Base-by-base conservation (phyloP, 2,888 invertebrate genomes). In the Corythucha ciliata region DNA sequence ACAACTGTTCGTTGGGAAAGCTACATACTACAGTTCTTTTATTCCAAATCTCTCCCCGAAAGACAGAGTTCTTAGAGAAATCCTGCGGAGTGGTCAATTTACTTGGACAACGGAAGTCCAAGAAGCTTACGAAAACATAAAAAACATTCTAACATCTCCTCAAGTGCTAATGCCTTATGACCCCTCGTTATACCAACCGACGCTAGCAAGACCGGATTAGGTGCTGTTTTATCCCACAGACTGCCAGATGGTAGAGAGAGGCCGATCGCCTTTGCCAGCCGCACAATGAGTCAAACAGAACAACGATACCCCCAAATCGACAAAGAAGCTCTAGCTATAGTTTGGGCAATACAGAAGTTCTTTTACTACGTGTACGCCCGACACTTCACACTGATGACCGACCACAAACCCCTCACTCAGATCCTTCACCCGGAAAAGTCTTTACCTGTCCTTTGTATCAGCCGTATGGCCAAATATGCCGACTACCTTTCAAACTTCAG, bases 281-380 rank as follows among this genome's bases (percentile, higher is more conserved):
- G 58, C 60, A 66, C 59, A 36, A 60, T 63, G 50, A 62, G 34
- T 54, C 59, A 46, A 44, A 59, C 60, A 3, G 59, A 68, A 45
- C 60, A 60, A 51, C 56, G 57, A 26, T 63, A 65, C 55, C 66
- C 53, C 12, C 59, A 61, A 45, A 51, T 62, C 4, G 63, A 63
- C 39, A 57, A 57, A 10, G 62, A 64, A 58, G 68, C 65, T 1
- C 60, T 66, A n/a, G 62, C 63, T 3, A 12, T 46, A 10, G 34
- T 46, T 6, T 46, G 46, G 46, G 46, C n/a, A 3, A 36, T 46
- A 16, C 12, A 36, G 27, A 3, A 63, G 56, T 71, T 70, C 57
- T 62, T 66, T 51, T 60, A 65, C 8, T 71, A 67, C 56, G 20
- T 70, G 4, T 66, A 61, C 55, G 70, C 68, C 3, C 54, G 65